Base-by-base conservation (phyloP, 2,113 vertebrate genomes). In the Tyrannus savana region DNA sequence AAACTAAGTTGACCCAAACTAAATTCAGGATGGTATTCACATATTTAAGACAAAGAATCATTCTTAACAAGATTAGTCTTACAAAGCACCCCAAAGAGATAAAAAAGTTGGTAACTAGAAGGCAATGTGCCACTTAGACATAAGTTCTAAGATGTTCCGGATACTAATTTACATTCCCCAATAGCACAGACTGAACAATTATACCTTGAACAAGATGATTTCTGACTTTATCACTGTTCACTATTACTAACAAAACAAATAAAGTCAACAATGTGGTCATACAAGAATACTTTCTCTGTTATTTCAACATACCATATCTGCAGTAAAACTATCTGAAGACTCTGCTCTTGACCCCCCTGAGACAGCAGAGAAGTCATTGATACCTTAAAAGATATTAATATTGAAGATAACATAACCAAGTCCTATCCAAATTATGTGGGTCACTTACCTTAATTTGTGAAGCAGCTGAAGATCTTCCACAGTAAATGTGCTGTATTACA, bases 381-480 rank as follows among this genome's bases (percentile, higher is more conserved):
- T 27, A 50, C 10, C 6, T 64, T 47, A 22, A 62, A 44, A 66
- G 16, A 4, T 64, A 49, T 49, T 22, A 46, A 68, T 9, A 22
- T 2, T 8, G 35, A 69, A 60, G 33, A 19, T 16, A 6, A 33
- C 9, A 44, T 7, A 49, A 15, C 17, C n/a, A 56, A 77, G 7
- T 37, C 50, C 75, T 74, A 5, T 2, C 50, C 15, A 7, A 13
- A 46, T 50, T 5, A 14, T 14, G 8, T 23, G 30, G 24, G 42
- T 47, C 79, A 96, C 96, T 97, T 96, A 96, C 96, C 91, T 93
- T 83, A 85, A 33, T 53, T 47, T 63, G 22, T 67, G 90, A 94
- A 86, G 78, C 55, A 90, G 63, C 41, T 83, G 15, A 5, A 94
- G 59, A 66, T 59, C 91, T 79, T 79, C 92, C 59, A 82, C 18